phyloP scores from a whole-genome alignment of 2,797 vertebrate species.

The Rhinoraja longicauda region DNA sequence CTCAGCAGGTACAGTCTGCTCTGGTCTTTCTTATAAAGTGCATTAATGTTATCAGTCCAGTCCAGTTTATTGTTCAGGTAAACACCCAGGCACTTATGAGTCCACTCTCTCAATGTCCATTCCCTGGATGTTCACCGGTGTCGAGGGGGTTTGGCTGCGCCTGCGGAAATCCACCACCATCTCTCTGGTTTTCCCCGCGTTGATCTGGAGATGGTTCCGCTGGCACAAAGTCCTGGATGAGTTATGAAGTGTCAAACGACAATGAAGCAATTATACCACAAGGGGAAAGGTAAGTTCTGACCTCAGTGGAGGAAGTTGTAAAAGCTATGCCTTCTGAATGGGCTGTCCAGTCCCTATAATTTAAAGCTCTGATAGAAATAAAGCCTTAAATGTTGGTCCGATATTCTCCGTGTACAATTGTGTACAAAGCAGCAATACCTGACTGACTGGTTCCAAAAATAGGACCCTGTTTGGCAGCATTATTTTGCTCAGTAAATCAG shows the following conservation, averaged over 20 bases:
- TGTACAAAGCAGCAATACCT: neutral
- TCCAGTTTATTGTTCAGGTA: no score
- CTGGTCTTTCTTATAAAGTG: no score
- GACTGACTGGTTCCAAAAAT: neutral
- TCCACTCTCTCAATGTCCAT: no score
- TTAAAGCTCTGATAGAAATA: neutral
- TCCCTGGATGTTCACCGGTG: no score
- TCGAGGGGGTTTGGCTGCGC: no score
- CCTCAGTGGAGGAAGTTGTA: neutral
- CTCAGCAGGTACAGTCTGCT: no score
- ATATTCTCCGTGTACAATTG: neutral
- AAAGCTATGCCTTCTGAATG: neutral
- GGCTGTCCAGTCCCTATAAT: neutral
- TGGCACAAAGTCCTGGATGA: no score
- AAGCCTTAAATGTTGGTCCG: neutral
- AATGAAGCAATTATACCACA: neutral
- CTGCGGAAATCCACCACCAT: no score
- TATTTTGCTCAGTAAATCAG: neutral
- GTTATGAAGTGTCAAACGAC: neutral
- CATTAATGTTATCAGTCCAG: no score
- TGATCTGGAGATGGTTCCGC: no score
- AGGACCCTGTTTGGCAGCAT: neutral
- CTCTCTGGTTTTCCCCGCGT: no score
- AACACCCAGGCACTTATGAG: no score
- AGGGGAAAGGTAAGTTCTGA: neutral